Percentiles rank a stretch among this genome's conserved stretches.
These are phyloP conservation scores for Cerastoderma edule DNA, from an alignment of 2,888 invertebrate genomes.

Conservation along the genomic window DNA sequence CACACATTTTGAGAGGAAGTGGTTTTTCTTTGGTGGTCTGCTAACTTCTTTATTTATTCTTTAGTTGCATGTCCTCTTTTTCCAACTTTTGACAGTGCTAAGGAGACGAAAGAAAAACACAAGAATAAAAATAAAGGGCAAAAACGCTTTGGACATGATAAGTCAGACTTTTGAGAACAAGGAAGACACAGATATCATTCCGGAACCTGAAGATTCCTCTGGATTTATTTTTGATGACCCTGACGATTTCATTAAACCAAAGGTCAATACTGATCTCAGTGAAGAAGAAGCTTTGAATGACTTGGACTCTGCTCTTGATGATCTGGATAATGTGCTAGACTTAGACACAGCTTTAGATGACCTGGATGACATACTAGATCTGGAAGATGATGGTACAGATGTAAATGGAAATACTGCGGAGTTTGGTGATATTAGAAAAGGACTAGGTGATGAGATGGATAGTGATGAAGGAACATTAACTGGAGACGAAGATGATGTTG, in stretches of 20 bases:
- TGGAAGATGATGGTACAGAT: not conserved
- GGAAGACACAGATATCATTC: constrained; percentile 4
- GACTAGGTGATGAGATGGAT: constrained; percentile 3
- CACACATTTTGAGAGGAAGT: not conserved
- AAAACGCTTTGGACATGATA: constrained; percentile 14
- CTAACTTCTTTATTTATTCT: not conserved
- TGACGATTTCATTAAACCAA: not conserved
- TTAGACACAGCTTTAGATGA: constrained; percentile 8
- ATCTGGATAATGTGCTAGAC: constrained; percentile 3
- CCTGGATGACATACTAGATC: constrained; percentile 11
- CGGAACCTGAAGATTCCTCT: not conserved
- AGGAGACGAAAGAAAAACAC: constrained; percentile 14
- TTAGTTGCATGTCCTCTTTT: constrained; percentile 14
- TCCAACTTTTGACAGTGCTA: constrained; percentile 2
- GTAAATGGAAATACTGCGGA: no score
- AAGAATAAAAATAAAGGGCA: constrained; percentile 17
- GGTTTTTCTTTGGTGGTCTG: constrained; percentile 3
- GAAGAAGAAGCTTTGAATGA: constrained; percentile 16
- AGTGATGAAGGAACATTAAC: constrained; percentile 20
- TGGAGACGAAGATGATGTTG: constrained; percentile 13
- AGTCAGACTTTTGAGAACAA: constrained; percentile 5
- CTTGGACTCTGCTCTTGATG: not conserved
- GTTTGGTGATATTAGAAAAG: no score
- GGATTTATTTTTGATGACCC: not conserved
- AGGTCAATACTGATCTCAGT: not conserved